These are phyloP conservation scores for Ectemnius lituratus DNA, from an alignment of 2,888 invertebrate genomes.

Conservation along the genomic window DNA sequence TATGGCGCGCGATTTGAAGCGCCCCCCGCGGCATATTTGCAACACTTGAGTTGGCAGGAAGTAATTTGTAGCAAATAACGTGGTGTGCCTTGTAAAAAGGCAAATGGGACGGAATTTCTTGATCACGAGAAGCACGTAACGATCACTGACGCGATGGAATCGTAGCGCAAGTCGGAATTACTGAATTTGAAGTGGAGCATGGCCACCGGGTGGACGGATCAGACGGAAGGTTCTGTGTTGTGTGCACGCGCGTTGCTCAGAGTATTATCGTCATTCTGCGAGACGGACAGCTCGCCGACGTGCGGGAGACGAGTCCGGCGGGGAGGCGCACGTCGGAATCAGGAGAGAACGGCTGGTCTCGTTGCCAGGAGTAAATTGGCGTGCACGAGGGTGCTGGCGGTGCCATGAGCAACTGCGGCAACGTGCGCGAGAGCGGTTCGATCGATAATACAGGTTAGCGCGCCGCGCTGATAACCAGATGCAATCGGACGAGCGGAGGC, in stretches of 20 bases:
- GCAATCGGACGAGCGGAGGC: constrained; percentile 32
- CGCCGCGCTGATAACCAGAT: constrained; percentile 33
- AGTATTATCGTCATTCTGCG: background rate
- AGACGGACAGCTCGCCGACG: background rate
- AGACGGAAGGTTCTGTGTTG: background rate
- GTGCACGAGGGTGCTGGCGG: constrained; percentile 23
- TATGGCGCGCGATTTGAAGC: no score
- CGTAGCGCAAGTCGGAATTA: background rate
- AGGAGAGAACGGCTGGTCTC: constrained; percentile 11
- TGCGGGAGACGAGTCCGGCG: no score
- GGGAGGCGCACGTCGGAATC: background rate
- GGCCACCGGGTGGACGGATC: constrained; percentile 26
- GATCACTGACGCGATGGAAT: no score
- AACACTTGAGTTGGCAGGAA: no score
- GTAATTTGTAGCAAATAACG: no score
- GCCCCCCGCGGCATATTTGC: no score
- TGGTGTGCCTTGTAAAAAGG: no score
- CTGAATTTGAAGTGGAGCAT: constrained; percentile 40
- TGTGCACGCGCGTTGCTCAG: no score
- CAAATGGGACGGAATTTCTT: no score
- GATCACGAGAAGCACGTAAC: no score
- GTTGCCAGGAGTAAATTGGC: constrained; percentile 17
- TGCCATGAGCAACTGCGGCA: constrained; percentile 52
- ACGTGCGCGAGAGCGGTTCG: constrained; percentile 47
- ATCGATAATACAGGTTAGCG: constrained; percentile 61